Base-by-base conservation (phyloP, 2,888 invertebrate genomes). In the Eupithecia dodoneata region DNA sequence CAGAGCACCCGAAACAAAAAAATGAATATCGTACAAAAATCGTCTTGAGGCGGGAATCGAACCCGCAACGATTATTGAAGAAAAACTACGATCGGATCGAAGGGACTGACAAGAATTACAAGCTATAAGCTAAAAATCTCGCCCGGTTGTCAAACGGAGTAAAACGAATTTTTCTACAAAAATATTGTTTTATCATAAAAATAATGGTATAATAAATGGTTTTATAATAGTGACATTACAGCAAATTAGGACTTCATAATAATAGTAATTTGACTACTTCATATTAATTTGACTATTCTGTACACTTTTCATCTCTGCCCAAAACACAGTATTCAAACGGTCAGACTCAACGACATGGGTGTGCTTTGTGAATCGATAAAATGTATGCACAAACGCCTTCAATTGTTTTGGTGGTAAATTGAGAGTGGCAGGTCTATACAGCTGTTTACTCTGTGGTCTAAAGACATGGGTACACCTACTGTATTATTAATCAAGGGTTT, bases 321-420 rank as follows among this genome's bases (percentile, higher is more conserved):
- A 49, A 78, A 78, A 76, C 73, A 76, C 76, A 73, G 67, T 71
- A 77, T 79, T 79, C 77, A 81, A 83, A 82, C 79, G 81, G 80
- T 79, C 74, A 81, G 63, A 75, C 59, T 71, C 75, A 63, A 75
- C 78, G 81, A 81, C 83, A 81, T 78, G 83, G 83, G 84, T 79
- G 74, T 71, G 82, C 82, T 83, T 83, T 83, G 82, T 83, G 82
- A 83, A 81, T 83, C 78, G 78, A 81, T 83, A 83, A 63, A 59
- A 83, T 83, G 76, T 82, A 83, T 82, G 82, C 81, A 80, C 78
- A 81, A 84, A 81, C 73, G 72, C 74, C 73, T 73, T 52, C 44
- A 73, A 75, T 79, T 81, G 79, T 79, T 74, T 77, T 77, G 76
- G 55, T 59, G 75, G 72, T 70, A 75, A 74, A 79, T 79, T 75